These are phyloP conservation scores for Papilio gigon DNA, from an alignment of 2,888 invertebrate genomes.

Conservation along the genomic window DNA sequence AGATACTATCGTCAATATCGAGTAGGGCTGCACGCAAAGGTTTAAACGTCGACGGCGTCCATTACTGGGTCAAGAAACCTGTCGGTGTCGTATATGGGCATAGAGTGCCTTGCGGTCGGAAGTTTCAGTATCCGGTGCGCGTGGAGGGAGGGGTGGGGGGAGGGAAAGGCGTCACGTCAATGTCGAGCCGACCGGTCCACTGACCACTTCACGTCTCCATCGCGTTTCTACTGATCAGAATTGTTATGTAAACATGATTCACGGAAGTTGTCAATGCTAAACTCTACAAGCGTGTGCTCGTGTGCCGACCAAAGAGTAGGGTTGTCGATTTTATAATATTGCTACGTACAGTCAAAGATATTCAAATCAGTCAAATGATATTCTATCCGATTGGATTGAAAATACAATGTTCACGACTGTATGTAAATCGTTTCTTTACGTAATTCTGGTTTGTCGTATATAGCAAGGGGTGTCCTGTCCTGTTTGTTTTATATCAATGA, in stretches of 20 bases:
- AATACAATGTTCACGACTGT: too few relatives aligned
- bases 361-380: too few relatives aligned
- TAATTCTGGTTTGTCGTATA: too few relatives aligned
- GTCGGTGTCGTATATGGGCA: conserved; percentile 28
- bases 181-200: conserved; percentile 26
- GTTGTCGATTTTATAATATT: background rate
- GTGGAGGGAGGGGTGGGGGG: background rate
- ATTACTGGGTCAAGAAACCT: conserved; percentile 30
- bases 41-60: conserved; percentile 1
- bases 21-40: conserved; percentile 12
- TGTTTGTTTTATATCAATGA: background rate
- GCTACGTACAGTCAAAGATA: background rate
- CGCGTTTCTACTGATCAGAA: conserved; percentile 10
- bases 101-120: conserved; percentile 28
- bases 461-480: background rate
- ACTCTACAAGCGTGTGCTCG: background rate
- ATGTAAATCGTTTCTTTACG: too few relatives aligned
- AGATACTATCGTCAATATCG: conserved; percentile 6
- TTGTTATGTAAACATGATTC: background rate
- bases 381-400: too few relatives aligned
- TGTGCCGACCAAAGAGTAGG: background rate
- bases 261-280: background rate
- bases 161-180: conserved; percentile 21
- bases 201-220: conserved; percentile 15
- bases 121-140: conserved; percentile 23